Evolutionary conservation across 1,140 invertebrate genomes (phyloP), one percentile per base, ranked within the genome.

Genomic region (Zaprionus kolodkinae): DNA sequence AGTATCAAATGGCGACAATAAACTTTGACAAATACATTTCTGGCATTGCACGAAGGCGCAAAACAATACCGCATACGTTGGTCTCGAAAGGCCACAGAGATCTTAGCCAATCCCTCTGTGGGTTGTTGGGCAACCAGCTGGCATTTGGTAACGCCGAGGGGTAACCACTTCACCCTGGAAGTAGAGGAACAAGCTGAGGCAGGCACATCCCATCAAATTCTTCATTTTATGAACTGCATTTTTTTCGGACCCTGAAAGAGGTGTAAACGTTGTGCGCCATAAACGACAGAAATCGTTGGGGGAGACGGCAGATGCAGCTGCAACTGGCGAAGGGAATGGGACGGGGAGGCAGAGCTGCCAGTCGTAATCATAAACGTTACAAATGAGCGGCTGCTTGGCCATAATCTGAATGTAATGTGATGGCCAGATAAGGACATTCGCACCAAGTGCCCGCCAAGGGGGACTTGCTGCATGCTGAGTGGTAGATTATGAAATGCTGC

Each of bases 1-100:
- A 70, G 73, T 75, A 87, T 87, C 83, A 88, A 88, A 87, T 80
- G 69, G 69, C 79, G 73, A 80, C 83, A 87, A 87, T 87, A 88
- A 87, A 87, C 87, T 87, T 87, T 79, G 66, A 87, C 83, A 87
- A 80, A 86, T 81, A 85, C 73, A 78, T 78, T 63, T 81, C 60
- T 65, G 52, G 66, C 72, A 57, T 15, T 55, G 15, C 60, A 38
- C 52, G 30, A 60, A 60, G 56, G 30, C 61, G n/a, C 33, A 56
- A 70, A 45, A 71, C 36, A 71, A 50, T 38, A 21, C 12, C 65
- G 27, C 55, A 48, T 35, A 25, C 17, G n/a, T n/a, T n/a, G 10
- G 3, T 17, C 30, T 33, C 10, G 15, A 35, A 30, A 64, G 25
- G 5, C 21, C 33, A 17, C 6, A 6, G 5, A 43, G 38, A n/a